Evolutionary conservation across 2,797 vertebrate genomes (phyloP), one percentile per base, ranked within the genome.

Genomic region (Diglossa cyanea): DNA sequence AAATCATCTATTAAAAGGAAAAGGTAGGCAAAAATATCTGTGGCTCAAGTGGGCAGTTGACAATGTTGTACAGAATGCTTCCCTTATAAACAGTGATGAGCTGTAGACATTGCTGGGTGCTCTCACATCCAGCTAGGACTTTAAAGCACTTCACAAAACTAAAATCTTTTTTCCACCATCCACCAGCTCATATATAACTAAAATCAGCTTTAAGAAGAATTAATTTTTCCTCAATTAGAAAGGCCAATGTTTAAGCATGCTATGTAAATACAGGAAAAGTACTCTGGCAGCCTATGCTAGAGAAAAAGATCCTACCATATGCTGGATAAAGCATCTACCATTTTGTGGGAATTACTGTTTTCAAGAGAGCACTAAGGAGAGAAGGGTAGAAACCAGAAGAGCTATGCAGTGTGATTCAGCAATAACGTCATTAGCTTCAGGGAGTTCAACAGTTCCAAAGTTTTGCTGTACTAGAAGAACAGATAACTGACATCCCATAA

Each of bases 11-110:
- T 13, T 53, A 58, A 79, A 94, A 82, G 26, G 20, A 81, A 78
- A 68, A 75, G 28, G n/a, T 19, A 82, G 31, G 44, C 63, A 91
- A 89, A 84, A 95, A 44, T 58, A 87, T 37, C 54, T 63, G 31
- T 9, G 25, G 58, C 25, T 76, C 30, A 79, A 82, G 58, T 2
- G 2, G 7, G 51, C 30, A 93, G 44, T 31, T 89, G 73, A 67
- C 50, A 54, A 7, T 0, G 0, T 3, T 4, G 5, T 23, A 75
- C 21, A 58, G 21, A 83, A 78, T 10, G 9, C 17, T 88, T 68
- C 18, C 16, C 26, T 47, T 33, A 18, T 1, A 67, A 68, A 10
- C 23, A 58, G 13, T 2, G n/a, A 19, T 44, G 40, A 70, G 35
- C 35, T 31, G 8, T 2, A 79, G 44, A 40, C 6, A 10, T 12